Conservation (phyloP, 2,888 invertebrate genomes). For the Argyra leucocephala region DNA sequence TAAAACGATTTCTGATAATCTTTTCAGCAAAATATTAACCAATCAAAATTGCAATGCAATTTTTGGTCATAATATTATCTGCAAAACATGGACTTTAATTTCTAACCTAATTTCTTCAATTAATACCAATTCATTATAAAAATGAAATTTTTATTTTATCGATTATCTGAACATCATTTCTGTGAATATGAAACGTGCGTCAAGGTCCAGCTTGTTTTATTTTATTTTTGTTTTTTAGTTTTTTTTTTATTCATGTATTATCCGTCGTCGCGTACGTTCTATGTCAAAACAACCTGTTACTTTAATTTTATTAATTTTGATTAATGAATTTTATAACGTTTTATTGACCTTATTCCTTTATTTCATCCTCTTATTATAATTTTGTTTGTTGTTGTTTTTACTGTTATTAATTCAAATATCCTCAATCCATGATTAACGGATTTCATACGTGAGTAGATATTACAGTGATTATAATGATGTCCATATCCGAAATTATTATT, state of each 20-base stretch:
- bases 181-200: background rate
- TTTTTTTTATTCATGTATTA: too few relatives aligned
- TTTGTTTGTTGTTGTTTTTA: too few relatives aligned
- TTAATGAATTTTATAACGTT: background rate
- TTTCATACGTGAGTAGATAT: background rate
- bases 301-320: background rate
- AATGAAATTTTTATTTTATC: background rate
- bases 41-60: too few relatives aligned
- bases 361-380: too few relatives aligned
- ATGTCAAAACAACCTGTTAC: slow-evolving; percentile 1
- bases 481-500: background rate
- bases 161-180: background rate
- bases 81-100: too few relatives aligned
- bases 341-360: background rate
- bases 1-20: too few relatives aligned
- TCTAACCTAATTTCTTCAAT: too few relatives aligned
- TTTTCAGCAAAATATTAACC: too few relatives aligned
- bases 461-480: background rate
- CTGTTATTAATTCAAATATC: too few relatives aligned
- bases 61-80: too few relatives aligned
- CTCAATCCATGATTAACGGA: background rate
- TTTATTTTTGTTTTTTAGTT: background rate
- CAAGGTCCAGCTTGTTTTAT: background rate
- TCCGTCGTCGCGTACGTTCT: background rate
- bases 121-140: background rate